Percentiles rank a stretch among this genome's conserved stretches.
phyloP scores from a whole-genome alignment of 2,113 vertebrate species.

The Lophotis ruficrista region DNA sequence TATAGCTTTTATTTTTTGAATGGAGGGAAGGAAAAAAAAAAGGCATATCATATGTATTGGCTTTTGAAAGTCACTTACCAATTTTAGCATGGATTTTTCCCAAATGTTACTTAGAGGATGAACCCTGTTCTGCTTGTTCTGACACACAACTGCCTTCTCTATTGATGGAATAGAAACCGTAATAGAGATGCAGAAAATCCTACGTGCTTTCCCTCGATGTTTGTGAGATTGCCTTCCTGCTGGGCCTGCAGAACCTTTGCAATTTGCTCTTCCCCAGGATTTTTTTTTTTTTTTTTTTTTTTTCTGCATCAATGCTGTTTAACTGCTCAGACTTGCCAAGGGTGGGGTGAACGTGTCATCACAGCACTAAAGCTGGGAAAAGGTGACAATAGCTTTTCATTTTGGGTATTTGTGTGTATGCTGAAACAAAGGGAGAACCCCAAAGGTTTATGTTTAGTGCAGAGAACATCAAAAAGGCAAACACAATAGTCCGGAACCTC shows the following conservation, averaged over 20 bases:
- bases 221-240: not conserved
- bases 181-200: not conserved
- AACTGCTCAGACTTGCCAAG: not conserved
- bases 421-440: not conserved
- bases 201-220: not conserved
- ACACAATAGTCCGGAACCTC: not conserved
- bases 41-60: rapidly evolving
- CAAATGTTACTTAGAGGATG: not conserved
- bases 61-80: not conserved
- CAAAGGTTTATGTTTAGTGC: not conserved
- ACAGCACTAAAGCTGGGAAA: not conserved
- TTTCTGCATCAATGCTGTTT: not conserved
- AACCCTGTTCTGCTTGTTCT: not conserved
- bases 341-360: not conserved
- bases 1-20: not conserved
- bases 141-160: not conserved
- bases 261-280: not conserved
- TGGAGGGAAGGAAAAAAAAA: not conserved
- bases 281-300: not conserved
- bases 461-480: not conserved
- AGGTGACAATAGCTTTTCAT: not conserved
- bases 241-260: not conserved
- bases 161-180: not conserved
- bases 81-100: not conserved
- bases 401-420: not conserved